Percentiles rank a stretch among this genome's conserved stretches.
phyloP scores from a whole-genome alignment of 2,888 invertebrate genomes.

The Philereme transversata region DNA sequence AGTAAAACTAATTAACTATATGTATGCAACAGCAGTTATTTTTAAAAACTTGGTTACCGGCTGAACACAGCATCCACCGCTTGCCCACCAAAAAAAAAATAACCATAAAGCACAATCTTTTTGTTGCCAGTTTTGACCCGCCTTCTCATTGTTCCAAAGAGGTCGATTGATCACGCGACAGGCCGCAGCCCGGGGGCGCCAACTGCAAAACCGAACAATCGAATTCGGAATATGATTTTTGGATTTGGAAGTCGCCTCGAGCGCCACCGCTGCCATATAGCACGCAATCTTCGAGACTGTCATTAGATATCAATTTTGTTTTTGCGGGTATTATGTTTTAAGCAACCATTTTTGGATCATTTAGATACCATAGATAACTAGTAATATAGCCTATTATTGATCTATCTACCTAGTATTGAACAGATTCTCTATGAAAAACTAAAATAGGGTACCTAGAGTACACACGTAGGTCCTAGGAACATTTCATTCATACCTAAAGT shows the following conservation, averaged over 20 bases:
- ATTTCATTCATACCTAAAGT: too few species aligned
- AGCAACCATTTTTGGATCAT: neutral
- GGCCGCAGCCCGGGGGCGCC: slow-evolving; percentile 47
- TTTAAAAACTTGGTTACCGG: slow-evolving; percentile 2
- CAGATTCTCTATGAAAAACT: too few species aligned
- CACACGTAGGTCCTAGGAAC: too few species aligned
- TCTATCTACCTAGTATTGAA: too few species aligned
- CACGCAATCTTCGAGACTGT: slow-evolving; percentile 60
- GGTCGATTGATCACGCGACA: slow-evolving; percentile 60
- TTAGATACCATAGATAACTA: neutral
- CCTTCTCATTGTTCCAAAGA: slow-evolving; percentile 48
- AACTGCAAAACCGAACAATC: slow-evolving; percentile 39
- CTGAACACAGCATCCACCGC: slow-evolving; percentile 4
- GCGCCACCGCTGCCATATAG: slow-evolving; percentile 65
- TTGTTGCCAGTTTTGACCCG: slow-evolving; percentile 39
- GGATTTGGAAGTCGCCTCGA: slow-evolving; percentile 66
- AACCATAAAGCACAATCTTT: slow-evolving; percentile 36
- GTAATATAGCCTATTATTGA: too few species aligned
- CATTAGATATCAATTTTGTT: slow-evolving; percentile 36
- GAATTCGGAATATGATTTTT: slow-evolving; percentile 43
- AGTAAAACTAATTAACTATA: too few species aligned
- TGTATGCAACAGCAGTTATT: neutral
- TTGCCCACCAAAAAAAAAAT: slow-evolving; percentile 7
- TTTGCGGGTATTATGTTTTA: slow-evolving; percentile 1
- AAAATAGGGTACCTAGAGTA: too few species aligned